These are phyloP conservation scores for Geodia barretti DNA, from an alignment of 37 sponge, comb jelly and placozoan genomes.

Conservation along the genomic window DNA sequence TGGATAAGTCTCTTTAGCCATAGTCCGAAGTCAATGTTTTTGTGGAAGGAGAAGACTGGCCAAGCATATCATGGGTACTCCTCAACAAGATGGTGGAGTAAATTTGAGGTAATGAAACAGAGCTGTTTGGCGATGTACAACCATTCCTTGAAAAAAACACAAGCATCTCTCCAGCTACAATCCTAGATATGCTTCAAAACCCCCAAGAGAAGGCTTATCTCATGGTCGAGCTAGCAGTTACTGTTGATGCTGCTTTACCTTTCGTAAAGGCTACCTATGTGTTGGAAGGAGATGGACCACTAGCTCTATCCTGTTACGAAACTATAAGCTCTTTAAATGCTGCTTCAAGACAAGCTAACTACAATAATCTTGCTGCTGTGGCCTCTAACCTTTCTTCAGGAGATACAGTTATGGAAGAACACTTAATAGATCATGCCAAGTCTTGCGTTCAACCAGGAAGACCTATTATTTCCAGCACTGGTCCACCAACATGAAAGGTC, in stretches of 20 bases:
- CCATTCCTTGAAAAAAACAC: conserved; percentile 1
- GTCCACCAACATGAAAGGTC: neutral
- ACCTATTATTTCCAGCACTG: neutral
- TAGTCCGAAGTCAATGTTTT: conserved; percentile 2
- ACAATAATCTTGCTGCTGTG: conserved; percentile 2
- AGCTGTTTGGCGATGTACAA: conserved; percentile 15
- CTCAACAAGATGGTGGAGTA: conserved; percentile 6
- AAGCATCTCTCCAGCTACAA: conserved; percentile 7
- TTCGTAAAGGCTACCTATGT: neutral
- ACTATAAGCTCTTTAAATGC: neutral
- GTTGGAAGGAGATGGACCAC: conserved; percentile 12
- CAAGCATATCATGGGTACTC: neutral
- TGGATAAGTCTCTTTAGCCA: conserved; percentile 15
- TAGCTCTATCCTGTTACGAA: conserved; percentile 14
- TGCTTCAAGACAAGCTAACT: neutral
- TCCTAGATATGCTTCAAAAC: conserved; percentile 2
- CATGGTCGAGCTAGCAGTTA: neutral
- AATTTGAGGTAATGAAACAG: conserved; percentile 10
- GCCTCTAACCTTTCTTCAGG: neutral
- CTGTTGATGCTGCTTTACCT: conserved; percentile 4
- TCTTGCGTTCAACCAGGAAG: conserved; percentile 13
- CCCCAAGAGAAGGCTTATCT: neutral
- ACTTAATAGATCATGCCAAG: conserved; percentile 1
- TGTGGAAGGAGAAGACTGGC: conserved; percentile 15
- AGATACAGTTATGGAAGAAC: neutral